phyloP scores from a whole-genome alignment of 2,113 vertebrate species.

The Cnemophilus loriae region DNA sequence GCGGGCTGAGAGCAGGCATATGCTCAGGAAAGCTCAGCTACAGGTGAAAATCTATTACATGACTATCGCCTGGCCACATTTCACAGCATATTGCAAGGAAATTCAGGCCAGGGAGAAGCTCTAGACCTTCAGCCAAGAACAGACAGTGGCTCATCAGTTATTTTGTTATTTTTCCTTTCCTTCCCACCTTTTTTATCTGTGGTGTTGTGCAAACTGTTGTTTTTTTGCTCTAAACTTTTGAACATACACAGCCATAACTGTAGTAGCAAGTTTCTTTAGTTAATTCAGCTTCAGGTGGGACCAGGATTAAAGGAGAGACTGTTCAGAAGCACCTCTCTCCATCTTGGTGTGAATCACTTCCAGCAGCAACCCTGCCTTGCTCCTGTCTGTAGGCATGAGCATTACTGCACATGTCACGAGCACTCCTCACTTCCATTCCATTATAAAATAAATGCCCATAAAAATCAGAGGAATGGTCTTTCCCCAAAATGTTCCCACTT shows the following conservation, averaged over 20 bases:
- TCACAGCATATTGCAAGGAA: background rate
- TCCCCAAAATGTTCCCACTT: background rate
- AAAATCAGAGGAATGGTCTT: background rate
- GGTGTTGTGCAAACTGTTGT: background rate
- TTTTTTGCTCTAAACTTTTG: background rate
- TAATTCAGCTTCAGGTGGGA: background rate
- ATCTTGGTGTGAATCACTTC: background rate
- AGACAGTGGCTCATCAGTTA: background rate
- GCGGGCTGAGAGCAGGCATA: fast-evolving
- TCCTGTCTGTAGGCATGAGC: background rate
- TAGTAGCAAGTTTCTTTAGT: background rate
- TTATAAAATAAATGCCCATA: background rate
- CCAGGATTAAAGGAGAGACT: background rate
- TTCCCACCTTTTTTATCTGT: background rate
- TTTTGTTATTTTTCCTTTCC: background rate
- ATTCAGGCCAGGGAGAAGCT: background rate
- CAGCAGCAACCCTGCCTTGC: background rate
- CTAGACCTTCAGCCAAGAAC: background rate
- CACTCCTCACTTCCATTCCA: background rate
- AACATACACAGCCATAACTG: background rate
- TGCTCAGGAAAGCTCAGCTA: background rate
- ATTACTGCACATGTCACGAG: background rate
- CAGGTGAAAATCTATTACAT: background rate
- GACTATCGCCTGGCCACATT: background rate
- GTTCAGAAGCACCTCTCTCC: background rate